These are phyloP conservation scores for Saccostrea echinata DNA, from an alignment of 1,140 invertebrate species.

Conservation along the genomic window DNA sequence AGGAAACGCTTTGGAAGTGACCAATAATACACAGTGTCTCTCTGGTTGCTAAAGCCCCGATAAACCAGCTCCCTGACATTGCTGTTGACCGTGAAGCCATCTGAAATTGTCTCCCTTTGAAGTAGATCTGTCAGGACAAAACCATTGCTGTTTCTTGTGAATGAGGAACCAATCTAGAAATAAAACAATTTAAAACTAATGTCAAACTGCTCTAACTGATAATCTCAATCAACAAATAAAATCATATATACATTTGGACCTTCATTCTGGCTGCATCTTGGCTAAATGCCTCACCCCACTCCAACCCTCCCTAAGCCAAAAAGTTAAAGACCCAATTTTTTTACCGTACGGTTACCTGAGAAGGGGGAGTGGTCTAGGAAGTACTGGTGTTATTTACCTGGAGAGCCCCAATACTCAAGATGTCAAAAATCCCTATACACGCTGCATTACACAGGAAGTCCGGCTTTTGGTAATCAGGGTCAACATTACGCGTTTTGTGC, in stretches of 20 bases:
- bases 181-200: background rate
- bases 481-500: too few relatives aligned
- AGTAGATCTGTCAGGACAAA: constrained; percentile 68
- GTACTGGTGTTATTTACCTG: too few relatives aligned
- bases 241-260: background rate
- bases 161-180: constrained; percentile 68
- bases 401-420: too few relatives aligned
- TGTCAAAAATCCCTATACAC: too few relatives aligned
- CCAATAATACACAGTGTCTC: constrained; percentile 85
- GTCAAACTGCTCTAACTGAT: background rate
- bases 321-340: too few relatives aligned
- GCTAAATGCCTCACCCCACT: too few relatives aligned
- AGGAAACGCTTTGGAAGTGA: constrained; percentile 89
- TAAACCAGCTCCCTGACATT: constrained; percentile 85
- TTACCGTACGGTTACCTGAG: too few relatives aligned
- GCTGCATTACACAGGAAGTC: too few relatives aligned
- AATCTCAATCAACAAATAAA: too few relatives aligned
- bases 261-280: background rate
- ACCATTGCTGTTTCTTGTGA: constrained; percentile 64
- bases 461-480: too few relatives aligned
- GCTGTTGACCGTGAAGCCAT: constrained; percentile 68
- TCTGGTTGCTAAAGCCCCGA: constrained; percentile 83
- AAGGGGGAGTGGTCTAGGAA: too few relatives aligned
- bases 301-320: too few relatives aligned
- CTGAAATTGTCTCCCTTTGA: constrained; percentile 55